Conservation (phyloP, 2,797 vertebrate species). For the Muscicapa comitata region DNA sequence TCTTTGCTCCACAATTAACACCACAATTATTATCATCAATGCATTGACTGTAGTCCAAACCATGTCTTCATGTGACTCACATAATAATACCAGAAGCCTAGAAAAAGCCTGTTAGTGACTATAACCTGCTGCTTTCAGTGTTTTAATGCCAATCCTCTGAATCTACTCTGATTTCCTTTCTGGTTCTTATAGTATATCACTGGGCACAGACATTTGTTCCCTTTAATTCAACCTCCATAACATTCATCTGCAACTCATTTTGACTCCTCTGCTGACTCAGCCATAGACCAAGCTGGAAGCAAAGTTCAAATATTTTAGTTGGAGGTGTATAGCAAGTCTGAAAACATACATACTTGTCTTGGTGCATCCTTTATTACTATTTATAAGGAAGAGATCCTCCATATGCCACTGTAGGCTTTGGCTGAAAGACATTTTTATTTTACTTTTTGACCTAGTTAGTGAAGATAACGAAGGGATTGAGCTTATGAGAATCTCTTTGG, state of each 20-base stretch:
- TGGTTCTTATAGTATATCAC: neutral
- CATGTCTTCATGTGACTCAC: neutral
- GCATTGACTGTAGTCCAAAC: neutral
- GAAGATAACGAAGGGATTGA: neutral
- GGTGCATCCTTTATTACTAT: neutral
- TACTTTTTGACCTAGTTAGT: neutral
- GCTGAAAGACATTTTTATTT: neutral
- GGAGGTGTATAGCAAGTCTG: neutral
- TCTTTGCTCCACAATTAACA: neutral
- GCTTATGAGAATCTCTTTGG: neutral
- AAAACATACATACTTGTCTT: neutral
- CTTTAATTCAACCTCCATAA: neutral
- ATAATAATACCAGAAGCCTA: neutral
- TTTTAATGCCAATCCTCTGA: neutral
- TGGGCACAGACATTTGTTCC: neutral
- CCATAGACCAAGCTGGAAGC: neutral
- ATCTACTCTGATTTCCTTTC: neutral
- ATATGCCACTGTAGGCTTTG: neutral
- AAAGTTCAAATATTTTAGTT: neutral
- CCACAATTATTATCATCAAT: neutral
- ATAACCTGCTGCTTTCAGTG: neutral
- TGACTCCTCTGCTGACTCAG: neutral
- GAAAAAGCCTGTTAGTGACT: neutral
- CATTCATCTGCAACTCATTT: neutral
- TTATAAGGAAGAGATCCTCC: neutral